Evolutionary conservation across 2,797 vertebrate species (phyloP).

Genomic region (Perodicticus potto): DNA sequence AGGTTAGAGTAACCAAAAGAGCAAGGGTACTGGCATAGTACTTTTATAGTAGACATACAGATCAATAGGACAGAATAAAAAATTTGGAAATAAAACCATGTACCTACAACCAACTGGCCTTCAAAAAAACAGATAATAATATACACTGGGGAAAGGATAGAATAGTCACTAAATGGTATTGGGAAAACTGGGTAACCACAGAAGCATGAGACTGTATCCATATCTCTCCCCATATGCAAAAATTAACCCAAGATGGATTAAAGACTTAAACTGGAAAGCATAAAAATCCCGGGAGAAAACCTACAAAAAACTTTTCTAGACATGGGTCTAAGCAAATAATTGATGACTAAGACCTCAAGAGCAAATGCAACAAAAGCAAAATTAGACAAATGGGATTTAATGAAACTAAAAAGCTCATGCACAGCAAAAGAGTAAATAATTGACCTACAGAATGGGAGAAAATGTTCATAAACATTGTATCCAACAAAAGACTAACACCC

Average conservation of each 20-base stretch:
- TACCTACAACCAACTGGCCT: neutral
- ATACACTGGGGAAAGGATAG: neutral
- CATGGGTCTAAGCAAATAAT: neutral
- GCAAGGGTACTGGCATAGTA: neutral
- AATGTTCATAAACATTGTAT: neutral
- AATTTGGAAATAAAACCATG: neutral
- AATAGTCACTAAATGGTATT: neutral
- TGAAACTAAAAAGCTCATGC: neutral
- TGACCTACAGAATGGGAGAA: neutral
- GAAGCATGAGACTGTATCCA: neutral
- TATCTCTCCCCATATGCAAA: neutral
- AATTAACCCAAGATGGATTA: neutral
- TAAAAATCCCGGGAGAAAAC: neutral
- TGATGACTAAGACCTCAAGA: neutral
- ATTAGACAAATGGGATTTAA: neutral
- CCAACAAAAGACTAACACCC: neutral
- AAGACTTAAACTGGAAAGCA: neutral
- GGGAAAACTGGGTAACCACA: neutral
- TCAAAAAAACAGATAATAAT: neutral
- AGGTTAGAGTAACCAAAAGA: neutral
- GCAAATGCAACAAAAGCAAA: neutral
- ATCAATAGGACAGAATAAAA: neutral
- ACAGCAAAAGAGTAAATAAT: neutral
- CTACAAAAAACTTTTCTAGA: neutral
- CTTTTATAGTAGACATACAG: neutral